A percentile compares a stretch with the other conserved stretches of the same genome.
Conservation (phyloP, 2,797 vertebrate species). For the Gobio occitaniae region DNA sequence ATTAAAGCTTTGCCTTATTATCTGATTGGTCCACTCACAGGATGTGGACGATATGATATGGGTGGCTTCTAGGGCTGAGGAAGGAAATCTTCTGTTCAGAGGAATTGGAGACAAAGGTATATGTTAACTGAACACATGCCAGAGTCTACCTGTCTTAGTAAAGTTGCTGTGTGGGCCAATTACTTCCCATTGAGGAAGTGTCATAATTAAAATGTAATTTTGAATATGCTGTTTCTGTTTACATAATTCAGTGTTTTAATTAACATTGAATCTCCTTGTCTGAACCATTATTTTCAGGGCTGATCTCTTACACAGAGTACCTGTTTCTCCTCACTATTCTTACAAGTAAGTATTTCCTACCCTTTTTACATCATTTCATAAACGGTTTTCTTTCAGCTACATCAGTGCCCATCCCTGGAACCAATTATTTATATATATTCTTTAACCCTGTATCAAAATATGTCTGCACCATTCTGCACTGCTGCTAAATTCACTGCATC, state of each 20-base stretch:
- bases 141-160: not conserved
- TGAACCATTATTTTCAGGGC: constrained; percentile 76
- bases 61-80: constrained; percentile 75
- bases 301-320: constrained; percentile 97
- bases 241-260: not conserved
- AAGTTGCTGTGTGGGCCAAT: not conserved
- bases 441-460: not conserved
- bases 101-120: constrained; percentile 91
- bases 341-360: constrained; percentile 86
- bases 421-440: not conserved
- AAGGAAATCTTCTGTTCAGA: constrained; percentile 87
- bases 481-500: not conserved
- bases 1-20: not conserved
- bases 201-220: not conserved
- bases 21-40: constrained; percentile 71
- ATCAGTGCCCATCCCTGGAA: not conserved
- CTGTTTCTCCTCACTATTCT: constrained; percentile 96
- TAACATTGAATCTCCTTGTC: not conserved
- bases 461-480: not conserved
- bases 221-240: not conserved
- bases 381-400: not conserved
- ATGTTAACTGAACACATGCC: constrained; percentile 31
- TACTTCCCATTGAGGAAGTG: not conserved
- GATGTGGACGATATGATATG: constrained; percentile 82
- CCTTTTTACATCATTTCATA: not conserved